phyloP scores from a whole-genome alignment of 2,797 vertebrate species.

The Tenualosa ilisha region DNA sequence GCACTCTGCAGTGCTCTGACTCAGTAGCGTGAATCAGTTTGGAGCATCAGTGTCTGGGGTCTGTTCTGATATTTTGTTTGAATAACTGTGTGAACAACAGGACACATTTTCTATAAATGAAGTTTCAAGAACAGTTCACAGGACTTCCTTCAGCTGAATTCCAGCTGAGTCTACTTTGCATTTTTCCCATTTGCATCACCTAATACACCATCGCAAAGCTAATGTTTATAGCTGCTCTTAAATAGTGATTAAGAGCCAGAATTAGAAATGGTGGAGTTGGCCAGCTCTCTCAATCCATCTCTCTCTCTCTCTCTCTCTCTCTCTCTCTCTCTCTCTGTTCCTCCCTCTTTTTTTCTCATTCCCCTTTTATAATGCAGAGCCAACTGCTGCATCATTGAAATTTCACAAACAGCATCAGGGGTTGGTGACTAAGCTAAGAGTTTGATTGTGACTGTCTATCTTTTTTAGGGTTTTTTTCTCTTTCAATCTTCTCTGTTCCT shows the following conservation, averaged over 20 bases:
- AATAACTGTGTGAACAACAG: not conserved
- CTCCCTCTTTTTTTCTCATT: not conserved
- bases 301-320: conserved; percentile 6
- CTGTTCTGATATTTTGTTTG: not conserved
- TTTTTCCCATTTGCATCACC: not conserved
- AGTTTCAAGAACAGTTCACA: not conserved
- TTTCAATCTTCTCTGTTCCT: not conserved
- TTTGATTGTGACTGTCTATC: not conserved
- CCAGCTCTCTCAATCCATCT: not conserved
- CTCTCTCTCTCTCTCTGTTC: not conserved
- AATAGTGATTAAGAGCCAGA: not conserved
- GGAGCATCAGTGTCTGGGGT: not conserved
- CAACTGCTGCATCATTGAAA: not conserved
- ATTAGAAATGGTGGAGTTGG: not conserved
- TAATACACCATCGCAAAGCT: not conserved
- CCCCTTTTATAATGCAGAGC: not conserved
- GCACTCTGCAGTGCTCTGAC: too few species aligned
- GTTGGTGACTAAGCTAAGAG: not conserved
- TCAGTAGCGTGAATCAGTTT: too few species aligned
- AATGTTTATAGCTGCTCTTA: not conserved
- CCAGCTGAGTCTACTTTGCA: not conserved
- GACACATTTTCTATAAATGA: not conserved
- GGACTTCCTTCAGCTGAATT: not conserved
- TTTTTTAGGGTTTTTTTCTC: not conserved
- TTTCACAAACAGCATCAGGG: not conserved